Evolutionary conservation across 2,113 vertebrate species (phyloP), one percentile per base, ranked within the genome.

Genomic region (Paralichthys olivaceus): DNA sequence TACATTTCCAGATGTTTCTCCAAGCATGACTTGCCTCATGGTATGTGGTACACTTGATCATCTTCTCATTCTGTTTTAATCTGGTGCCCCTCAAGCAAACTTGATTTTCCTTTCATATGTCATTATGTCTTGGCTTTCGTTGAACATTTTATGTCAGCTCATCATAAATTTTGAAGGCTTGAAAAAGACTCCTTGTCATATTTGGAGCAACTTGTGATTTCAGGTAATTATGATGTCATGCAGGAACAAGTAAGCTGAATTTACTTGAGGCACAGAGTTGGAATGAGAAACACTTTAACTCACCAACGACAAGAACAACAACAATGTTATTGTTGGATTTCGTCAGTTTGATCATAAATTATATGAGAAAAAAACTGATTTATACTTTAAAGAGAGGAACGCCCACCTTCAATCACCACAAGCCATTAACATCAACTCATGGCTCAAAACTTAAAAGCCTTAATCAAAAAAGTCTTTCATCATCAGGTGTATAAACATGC

Each of bases 381-480:
- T 34, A 9, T 0, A 47, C 43, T 55, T 82, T 72, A 75, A 79
- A 76, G 69, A 64, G 49, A 47, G 5, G 51, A 62, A 55, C 2
- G 11, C 77, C 67, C 56, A 43, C 34, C 76, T 66, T 87, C 84
- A 45, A 79, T 93, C 87, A 90, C 25, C 85, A 69, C 87, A 63
- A 32, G 64, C 63, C 79, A 87, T 88, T 86, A 83, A 68, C 64
- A 72, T 69, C 72, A 75, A 61, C 37, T 66, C 74, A 45, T 43
- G 75, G 64, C 77, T 74, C 80, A 64, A 62, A 83, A 68, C 49
- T 65, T 45, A 64, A 76, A 79, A 77, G 75, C 75, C 76, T 80
- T 84, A 78, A 91, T 92, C 74, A 93, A 86, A 70, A 32, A 77
- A 51, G 55, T 79, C 87, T 86, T 79, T 92, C 85, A 88, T 84